Percentiles rank a stretch among this genome's conserved stretches.
Evolutionary conservation across 2,797 vertebrate genomes (phyloP).

Genomic region (Protosalanx chinensis): DNA sequence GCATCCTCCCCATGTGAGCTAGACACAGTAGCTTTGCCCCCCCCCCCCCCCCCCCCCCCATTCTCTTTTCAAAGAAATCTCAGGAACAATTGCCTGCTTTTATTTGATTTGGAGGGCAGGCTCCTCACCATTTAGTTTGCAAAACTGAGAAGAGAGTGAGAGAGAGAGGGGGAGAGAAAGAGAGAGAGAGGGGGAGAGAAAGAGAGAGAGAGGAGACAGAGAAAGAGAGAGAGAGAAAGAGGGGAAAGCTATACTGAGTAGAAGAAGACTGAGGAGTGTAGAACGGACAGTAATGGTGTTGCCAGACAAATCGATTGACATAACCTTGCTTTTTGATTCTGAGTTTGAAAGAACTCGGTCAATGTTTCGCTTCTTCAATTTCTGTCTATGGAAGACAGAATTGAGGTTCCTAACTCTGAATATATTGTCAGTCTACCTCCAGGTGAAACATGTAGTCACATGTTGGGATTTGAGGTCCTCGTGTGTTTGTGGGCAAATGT

Average conservation of each 20-base stretch:
- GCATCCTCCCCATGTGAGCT: background rate
- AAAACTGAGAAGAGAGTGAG: background rate
- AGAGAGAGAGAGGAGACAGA: background rate
- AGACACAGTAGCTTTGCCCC: background rate
- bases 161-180: background rate
- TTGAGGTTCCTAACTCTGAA: too few relatives aligned
- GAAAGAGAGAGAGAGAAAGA: background rate
- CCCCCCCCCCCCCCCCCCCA: background rate
- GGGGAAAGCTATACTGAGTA: too few relatives aligned
- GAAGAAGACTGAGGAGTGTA: background rate
- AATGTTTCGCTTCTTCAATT: background rate
- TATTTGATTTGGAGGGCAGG: background rate
- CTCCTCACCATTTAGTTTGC: background rate
- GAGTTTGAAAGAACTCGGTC: too few relatives aligned
- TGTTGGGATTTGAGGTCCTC: background rate
- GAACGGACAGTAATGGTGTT: background rate
- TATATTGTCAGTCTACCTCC: too few relatives aligned
- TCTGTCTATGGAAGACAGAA: background rate
- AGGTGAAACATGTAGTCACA: background rate
- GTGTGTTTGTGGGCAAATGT: background rate
- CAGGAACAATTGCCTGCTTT: background rate
- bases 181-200: background rate
- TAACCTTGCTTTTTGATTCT: too few relatives aligned
- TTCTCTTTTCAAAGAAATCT: slow-evolving; percentile 11
- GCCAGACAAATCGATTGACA: too few relatives aligned